Conservation (phyloP, 2,797 vertebrate species). For the Gallinago nigripennis region DNA sequence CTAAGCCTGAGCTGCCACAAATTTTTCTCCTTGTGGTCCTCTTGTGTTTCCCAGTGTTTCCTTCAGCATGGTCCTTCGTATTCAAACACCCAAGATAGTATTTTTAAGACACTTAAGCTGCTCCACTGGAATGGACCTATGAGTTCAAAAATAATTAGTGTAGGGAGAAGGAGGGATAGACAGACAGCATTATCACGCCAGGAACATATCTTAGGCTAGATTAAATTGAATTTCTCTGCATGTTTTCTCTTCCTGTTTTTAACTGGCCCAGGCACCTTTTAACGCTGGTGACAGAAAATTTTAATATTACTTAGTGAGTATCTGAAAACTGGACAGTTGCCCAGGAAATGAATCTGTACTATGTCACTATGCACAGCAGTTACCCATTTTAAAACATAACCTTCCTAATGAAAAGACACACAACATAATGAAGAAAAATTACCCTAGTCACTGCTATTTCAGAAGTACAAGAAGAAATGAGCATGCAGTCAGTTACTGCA, state of each 20-base stretch:
- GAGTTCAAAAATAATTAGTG: background rate
- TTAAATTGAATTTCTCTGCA: background rate
- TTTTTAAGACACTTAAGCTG: background rate
- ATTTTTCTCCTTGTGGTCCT: background rate
- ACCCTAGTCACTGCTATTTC: background rate
- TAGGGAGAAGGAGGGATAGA: background rate
- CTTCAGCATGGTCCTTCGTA: background rate
- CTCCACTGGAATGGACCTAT: background rate
- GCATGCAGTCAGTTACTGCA: background rate
- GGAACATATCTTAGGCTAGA: background rate
- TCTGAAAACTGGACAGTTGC: conserved; percentile 33
- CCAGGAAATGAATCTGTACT: background rate
- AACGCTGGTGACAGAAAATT: conserved; percentile 15
- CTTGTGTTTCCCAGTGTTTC: background rate
- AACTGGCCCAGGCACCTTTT: background rate
- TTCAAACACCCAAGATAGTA: background rate
- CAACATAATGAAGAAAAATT: conserved; percentile 31
- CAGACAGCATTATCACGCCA: background rate
- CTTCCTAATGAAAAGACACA: background rate
- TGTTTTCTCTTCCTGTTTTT: background rate
- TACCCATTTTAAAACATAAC: background rate
- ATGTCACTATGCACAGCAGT: background rate
- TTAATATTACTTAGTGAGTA: background rate
- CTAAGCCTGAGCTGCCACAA: background rate
- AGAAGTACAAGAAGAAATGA: background rate